Conservation (phyloP, 2,888 invertebrate genomes). For the Choristoneura rosaceana region DNA sequence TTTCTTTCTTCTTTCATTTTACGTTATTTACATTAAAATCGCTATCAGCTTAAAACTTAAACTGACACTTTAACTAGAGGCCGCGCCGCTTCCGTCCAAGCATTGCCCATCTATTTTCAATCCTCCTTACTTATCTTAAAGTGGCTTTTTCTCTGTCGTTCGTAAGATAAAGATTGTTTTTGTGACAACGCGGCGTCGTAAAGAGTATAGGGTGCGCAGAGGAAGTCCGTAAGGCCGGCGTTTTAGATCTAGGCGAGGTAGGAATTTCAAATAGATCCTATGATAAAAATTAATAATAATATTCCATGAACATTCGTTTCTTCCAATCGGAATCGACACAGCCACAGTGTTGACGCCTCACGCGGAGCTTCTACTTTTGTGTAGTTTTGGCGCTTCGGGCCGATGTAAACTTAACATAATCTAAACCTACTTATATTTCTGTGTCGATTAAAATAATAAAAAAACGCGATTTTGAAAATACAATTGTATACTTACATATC, state of each 20-base stretch:
- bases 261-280: constrained; percentile 25
- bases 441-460: no score
- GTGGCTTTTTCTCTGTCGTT: background rate
- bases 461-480: no score
- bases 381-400: no score
- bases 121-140: constrained; percentile 14
- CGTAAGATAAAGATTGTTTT: constrained; percentile 40
- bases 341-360: no score
- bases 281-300: no score
- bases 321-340: no score
- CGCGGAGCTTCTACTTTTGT: no score
- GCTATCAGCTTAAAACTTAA: constrained; percentile 21
- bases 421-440: no score
- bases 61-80: constrained; percentile 24
- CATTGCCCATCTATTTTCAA: constrained; percentile 13
- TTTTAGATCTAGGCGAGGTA: constrained; percentile 28
- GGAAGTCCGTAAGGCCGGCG: constrained; percentile 35
- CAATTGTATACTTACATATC: no score
- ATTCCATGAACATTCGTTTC: no score
- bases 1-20: no score
- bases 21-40: background rate
- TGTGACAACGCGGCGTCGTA: constrained; percentile 31
- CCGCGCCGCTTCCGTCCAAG: constrained; percentile 39
- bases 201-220: constrained; percentile 34
- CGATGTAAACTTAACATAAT: no score